Conservation (phyloP, 1,140 invertebrate species). For the Trichonephila inaurata region DNA sequence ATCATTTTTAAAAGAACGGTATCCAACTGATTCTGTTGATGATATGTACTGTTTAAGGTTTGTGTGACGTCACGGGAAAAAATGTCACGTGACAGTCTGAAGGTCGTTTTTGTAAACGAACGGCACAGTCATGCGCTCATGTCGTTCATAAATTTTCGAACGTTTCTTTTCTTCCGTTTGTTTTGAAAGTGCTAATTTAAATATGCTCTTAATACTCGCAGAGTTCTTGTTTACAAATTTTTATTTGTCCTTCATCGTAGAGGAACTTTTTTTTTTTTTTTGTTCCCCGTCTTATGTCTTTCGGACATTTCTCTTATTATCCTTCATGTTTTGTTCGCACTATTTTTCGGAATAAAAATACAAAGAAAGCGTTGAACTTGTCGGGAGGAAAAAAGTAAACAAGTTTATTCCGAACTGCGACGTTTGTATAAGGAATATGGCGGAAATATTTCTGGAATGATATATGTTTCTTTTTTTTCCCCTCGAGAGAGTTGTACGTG, state of each 20-base stretch:
- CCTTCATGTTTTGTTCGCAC: not conserved
- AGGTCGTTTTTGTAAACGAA: not conserved
- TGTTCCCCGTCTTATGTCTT: not conserved
- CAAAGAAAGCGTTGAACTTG: conserved; percentile 22
- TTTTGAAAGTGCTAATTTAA: not conserved
- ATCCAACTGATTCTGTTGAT: not conserved
- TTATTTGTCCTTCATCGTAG: not conserved
- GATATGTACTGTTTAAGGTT: conserved; percentile 15
- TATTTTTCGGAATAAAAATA: not conserved
- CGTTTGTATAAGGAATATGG: not conserved
- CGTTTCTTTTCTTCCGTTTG: not conserved
- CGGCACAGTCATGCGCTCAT: not conserved
- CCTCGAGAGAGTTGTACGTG: not conserved
- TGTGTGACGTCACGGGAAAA: not conserved
- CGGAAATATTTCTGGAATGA: conserved; percentile 4
- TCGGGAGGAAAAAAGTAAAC: not conserved
- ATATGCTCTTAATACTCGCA: not conserved
- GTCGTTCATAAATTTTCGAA: conserved; percentile 22
- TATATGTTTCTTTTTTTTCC: not conserved
- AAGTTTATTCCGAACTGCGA: not conserved
- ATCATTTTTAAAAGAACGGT: not conserved
- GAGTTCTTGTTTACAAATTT: conserved; percentile 5
- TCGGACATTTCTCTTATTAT: not conserved
- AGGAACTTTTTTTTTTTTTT: not conserved
- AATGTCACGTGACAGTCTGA: conserved; percentile 24